Base-by-base conservation (phyloP, 2,797 vertebrate genomes). In the Acanthis flammea region DNA sequence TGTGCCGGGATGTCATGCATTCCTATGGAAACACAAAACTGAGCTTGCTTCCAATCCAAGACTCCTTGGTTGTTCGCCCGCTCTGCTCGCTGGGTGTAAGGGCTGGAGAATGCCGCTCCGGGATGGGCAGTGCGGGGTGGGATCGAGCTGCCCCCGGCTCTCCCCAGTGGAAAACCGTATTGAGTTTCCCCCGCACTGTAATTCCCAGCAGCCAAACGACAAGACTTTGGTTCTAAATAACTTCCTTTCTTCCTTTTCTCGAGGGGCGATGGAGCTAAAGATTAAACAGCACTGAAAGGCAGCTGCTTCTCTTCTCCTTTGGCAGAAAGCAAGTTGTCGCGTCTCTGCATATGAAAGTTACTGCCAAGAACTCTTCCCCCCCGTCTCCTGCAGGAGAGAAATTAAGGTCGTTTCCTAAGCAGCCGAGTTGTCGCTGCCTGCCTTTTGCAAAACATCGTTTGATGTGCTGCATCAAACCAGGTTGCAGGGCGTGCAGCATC, bases 381-480 rank as follows among this genome's bases (percentile, higher is more conserved):
- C 27, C 3, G 1, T 63, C 90, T 95, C 68, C 50, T 67, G 65
- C 72, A 39, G 65, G 68, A 95, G 88, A 93, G 68, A 50, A 94
- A 95, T 82, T 92, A 62, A 91, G 90, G 93, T 91, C 53, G 50
- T 86, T 94, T 85, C 78, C 87, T 19, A 23, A 82, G 71, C 78
- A 58, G 58, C 57, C 50, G 19, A 10, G 42, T 28, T 72, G 66
- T 33, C 33, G 22, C 78, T 53, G 73, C 57, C 63, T 77, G 86
- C 53, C 22, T 94, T 92, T 27, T 19, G 77, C 53, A 25, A 14
- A 75, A 37, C n/a, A 31, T 19, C 73, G 42, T 79, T 92, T 68
- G 76, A 77, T 63, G 65, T 44, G 48, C 80, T 67, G 72, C 58
- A 79, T 71, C 68, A 50, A 66, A 27, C 82, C 51, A 3, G 1